Conservation (phyloP, 2,888 invertebrate genomes). For the Drosophila melanosoma region DNA sequence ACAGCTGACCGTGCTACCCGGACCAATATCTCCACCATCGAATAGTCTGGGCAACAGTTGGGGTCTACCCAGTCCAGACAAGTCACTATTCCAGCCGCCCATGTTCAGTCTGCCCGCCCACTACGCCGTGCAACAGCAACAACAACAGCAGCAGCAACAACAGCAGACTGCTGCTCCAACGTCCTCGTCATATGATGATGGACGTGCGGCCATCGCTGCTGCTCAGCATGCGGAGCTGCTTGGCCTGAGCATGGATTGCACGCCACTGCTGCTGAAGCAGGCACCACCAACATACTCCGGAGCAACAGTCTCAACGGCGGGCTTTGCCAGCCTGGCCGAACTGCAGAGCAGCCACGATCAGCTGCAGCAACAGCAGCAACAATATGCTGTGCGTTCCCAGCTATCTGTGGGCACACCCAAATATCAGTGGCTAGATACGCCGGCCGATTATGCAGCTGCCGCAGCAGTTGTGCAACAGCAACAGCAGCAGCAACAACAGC, state of each 20-base stretch:
- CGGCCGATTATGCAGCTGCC: constrained; percentile 83
- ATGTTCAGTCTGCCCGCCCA: constrained; percentile 88
- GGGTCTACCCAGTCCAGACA: constrained; percentile 90
- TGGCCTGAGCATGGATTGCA: constrained; percentile 88
- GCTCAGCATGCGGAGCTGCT: constrained; percentile 87
- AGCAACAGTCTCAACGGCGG: constrained; percentile 86
- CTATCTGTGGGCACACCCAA: constrained; percentile 86
- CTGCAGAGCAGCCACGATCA: constrained; percentile 86
- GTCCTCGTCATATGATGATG: constrained; percentile 84
- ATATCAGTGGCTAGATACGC: constrained; percentile 89
- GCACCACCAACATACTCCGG: constrained; percentile 87
- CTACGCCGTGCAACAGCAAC: constrained; percentile 83
- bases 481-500: constrained; percentile 58
- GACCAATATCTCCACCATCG: constrained; percentile 87
- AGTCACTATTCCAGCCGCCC: constrained; percentile 88
- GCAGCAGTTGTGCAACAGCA: constrained; percentile 62
- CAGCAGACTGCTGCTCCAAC: constrained; percentile 83
- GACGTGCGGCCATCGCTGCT: constrained; percentile 70
- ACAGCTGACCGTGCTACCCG: constrained; percentile 83
- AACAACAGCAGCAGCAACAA: constrained; percentile 84
- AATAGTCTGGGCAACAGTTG: constrained; percentile 88
- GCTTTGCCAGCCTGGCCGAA: constrained; percentile 86
- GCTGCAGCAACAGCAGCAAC: constrained; percentile 80
- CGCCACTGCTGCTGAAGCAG: constrained; percentile 87
- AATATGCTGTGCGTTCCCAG: constrained; percentile 85